Conservation (phyloP, 2,113 vertebrate species). For the Rhineura floridana region DNA sequence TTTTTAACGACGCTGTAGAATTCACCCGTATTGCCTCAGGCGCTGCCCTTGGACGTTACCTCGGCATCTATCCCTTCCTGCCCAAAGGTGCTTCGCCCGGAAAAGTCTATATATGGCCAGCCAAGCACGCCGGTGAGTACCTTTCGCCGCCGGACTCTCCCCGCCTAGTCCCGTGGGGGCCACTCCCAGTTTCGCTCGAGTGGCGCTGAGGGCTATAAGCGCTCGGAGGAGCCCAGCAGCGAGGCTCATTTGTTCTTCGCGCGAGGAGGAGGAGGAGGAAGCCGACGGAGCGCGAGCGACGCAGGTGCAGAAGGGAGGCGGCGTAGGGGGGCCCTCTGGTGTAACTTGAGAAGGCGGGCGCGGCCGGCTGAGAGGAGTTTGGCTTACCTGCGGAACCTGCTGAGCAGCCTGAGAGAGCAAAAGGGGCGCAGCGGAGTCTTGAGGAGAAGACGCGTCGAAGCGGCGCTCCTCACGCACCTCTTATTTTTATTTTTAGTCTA, state of each 20-base stretch:
- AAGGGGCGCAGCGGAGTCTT: not conserved
- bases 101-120: not conserved
- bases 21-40: not conserved
- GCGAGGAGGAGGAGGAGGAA: not conserved
- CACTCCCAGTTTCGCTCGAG: constrained; percentile 54
- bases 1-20: not conserved
- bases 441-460: not conserved
- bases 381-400: constrained; percentile 64
- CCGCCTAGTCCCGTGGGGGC: not conserved
- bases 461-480: too few relatives aligned
- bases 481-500: too few relatives aligned
- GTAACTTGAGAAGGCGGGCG: constrained; percentile 58
- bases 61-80: not conserved
- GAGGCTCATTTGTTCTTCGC: not conserved
- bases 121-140: not conserved
- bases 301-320: not conserved
- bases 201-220: constrained; percentile 10
- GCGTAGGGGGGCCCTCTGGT: constrained; percentile 23
- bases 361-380: constrained; percentile 15
- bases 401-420: constrained; percentile 35
- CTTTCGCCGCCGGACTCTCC: accelerated
- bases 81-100: accelerated
- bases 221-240: not conserved
- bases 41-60: not conserved
- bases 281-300: not conserved